Evolutionary conservation across 1,140 invertebrate species (phyloP), one percentile per base, ranked within the genome.

Genomic region (Phenacoccus solenopsis): DNA sequence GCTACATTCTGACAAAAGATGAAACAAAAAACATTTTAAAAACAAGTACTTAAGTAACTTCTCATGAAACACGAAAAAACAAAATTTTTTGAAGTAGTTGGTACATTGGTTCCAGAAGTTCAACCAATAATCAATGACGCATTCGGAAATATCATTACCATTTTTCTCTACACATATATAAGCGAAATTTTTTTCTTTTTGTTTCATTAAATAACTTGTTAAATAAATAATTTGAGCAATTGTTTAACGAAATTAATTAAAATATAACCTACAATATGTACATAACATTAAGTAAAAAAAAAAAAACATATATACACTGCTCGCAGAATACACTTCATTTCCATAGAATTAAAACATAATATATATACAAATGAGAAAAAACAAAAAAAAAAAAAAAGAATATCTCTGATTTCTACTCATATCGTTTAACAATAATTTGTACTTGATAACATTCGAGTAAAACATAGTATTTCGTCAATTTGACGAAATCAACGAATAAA

Each of bases 281-380:
- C 59, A 64, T 27, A 64, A 24, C 59, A 64, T 64, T 64, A 64
- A 64, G 59, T 64, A 64, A 64, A 64, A 59, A 59, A 59, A 64
- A 27, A 64, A 16, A 49, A 9, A 49, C 20, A 49, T n/a, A 16
- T n/a, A 49, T n/a, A 49, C 38, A 49, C 13, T n/a, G 20, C 38
- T 49, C 38, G 38, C 38, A 49, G 38, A n/a, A 49, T 49, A n/a
- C 20, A 16, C 16, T 49, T 16, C 20, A 2, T 49, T 32, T 32
- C 13, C 30, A 32, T 32, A 32, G n/a, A 32, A 32, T 32, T 49
- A 49, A n/a, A 49, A 16, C 38, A 49, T 32, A 49, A 49, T 49
- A n/a, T n/a, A 49, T n/a, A n/a, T 9, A 49, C 5, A 49, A 32
- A 32, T 13, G 30, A n/a, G n/a, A 32, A 32, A 5, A 32, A 32